Evolutionary conservation across 2,797 vertebrate genomes (phyloP).

Genomic region (Phoeniculus purpureus): DNA sequence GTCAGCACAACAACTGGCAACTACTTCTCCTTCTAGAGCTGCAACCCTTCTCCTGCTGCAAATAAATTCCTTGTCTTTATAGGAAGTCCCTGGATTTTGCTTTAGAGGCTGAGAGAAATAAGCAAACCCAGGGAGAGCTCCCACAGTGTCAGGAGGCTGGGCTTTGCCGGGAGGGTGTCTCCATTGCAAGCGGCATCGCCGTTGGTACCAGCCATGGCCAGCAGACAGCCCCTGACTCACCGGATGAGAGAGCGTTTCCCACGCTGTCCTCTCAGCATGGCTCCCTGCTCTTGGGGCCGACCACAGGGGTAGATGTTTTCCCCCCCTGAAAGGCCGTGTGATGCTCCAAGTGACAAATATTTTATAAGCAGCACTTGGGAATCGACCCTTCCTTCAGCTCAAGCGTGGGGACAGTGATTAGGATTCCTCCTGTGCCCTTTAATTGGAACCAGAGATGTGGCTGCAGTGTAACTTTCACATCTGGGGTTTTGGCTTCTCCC

Average conservation of each 20-base stretch:
- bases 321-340: background rate
- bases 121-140: background rate
- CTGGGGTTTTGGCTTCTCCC: slow-evolving; percentile 14
- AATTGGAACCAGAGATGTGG: slow-evolving; percentile 36
- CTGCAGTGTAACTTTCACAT: slow-evolving; percentile 6
- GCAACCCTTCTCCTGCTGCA: background rate
- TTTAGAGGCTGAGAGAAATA: too few relatives aligned
- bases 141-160: background rate
- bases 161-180: background rate
- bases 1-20: background rate
- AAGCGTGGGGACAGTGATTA: background rate
- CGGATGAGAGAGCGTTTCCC: slow-evolving; percentile 60
- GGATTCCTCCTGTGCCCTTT: background rate
- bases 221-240: slow-evolving; percentile 30
- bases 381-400: slow-evolving; percentile 8
- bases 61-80: background rate
- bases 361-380: slow-evolving; percentile 33
- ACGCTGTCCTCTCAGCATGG: slow-evolving; percentile 54
- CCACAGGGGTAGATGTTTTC: slow-evolving; percentile 55
- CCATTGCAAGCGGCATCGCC: fast-evolving
- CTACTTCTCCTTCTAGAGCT: background rate
- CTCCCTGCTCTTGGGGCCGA: slow-evolving; percentile 33
- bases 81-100: too few relatives aligned
- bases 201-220: too few relatives aligned
- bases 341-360: slow-evolving; percentile 47